phyloP scores from a whole-genome alignment of 92 coral and sea anemone species.

The Palythoa heliodiscus region DNA sequence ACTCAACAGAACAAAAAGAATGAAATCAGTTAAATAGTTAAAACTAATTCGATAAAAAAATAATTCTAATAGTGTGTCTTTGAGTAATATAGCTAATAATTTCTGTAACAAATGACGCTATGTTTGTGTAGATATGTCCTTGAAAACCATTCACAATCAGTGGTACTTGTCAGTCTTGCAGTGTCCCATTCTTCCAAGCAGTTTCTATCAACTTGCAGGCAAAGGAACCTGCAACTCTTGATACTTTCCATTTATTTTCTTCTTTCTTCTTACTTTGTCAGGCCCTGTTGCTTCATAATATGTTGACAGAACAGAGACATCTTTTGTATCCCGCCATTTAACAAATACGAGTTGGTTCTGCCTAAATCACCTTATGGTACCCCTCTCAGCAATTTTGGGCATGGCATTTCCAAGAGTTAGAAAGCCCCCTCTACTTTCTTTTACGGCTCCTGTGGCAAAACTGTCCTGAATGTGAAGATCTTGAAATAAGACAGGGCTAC shows the following conservation, averaged over 20 bases:
- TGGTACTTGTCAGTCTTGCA: conserved; percentile 16
- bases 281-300: neutral
- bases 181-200: conserved; percentile 26
- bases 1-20: conserved; percentile 10
- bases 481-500: conserved; percentile 40
- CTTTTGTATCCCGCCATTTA: conserved; percentile 43
- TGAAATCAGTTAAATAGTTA: conserved; percentile 1
- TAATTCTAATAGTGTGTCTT: neutral
- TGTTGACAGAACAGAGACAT: neutral
- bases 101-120: neutral
- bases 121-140: conserved; percentile 7
- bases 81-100: conserved; percentile 13
- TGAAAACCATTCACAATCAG: neutral
- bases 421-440: conserved; percentile 58
- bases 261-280: neutral
- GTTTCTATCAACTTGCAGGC: conserved; percentile 19
- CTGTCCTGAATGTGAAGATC: conserved; percentile 36
- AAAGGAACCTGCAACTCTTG: conserved; percentile 1
- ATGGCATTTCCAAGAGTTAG: conserved; percentile 35
- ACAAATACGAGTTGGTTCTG: neutral
- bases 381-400: conserved; percentile 32
- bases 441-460: conserved; percentile 59
- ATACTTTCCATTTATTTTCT: neutral
- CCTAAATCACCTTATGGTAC: conserved; percentile 45
- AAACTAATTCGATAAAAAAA: neutral